phyloP scores from a whole-genome alignment of 2,113 vertebrate species.

The Lepidothrix coronata region DNA sequence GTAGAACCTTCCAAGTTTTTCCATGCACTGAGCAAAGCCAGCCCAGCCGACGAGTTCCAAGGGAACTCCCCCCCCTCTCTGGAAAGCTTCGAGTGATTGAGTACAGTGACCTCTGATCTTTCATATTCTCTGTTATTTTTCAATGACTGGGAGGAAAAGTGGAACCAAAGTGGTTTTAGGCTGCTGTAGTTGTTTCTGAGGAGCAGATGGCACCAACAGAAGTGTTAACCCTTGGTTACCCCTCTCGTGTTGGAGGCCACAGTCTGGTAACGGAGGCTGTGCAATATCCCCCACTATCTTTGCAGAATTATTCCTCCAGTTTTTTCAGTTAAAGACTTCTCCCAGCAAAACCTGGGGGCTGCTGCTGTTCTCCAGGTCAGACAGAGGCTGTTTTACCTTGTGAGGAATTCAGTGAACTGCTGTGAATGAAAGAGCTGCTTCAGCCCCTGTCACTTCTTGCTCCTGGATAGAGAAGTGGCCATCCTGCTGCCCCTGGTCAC shows the following conservation, averaged over 20 bases:
- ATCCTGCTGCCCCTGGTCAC: rapidly evolving
- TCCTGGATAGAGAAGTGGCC: neutral
- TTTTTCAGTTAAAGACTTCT: neutral
- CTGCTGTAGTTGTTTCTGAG: neutral
- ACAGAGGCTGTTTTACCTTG: neutral
- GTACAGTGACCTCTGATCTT: neutral
- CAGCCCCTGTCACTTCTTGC: neutral
- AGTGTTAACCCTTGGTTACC: neutral
- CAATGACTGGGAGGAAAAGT: rapidly evolving
- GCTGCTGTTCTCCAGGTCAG: neutral
- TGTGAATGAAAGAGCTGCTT: neutral
- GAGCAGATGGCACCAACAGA: neutral
- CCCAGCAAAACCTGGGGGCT: neutral
- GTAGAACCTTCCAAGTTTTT: neutral
- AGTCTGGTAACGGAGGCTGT: neutral
- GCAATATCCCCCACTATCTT: neutral
- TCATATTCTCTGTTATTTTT: neutral
- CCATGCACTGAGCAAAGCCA: neutral
- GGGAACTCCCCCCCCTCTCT: neutral
- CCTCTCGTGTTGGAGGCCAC: rapidly evolving
- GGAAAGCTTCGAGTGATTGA: neutral
- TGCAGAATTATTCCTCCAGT: rapidly evolving
- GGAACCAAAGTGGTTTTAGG: neutral
- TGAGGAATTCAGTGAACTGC: neutral
- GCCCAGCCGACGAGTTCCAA: neutral